Evolutionary conservation across 2,797 vertebrate genomes (phyloP).

Genomic region (Eulemur albifrons): DNA sequence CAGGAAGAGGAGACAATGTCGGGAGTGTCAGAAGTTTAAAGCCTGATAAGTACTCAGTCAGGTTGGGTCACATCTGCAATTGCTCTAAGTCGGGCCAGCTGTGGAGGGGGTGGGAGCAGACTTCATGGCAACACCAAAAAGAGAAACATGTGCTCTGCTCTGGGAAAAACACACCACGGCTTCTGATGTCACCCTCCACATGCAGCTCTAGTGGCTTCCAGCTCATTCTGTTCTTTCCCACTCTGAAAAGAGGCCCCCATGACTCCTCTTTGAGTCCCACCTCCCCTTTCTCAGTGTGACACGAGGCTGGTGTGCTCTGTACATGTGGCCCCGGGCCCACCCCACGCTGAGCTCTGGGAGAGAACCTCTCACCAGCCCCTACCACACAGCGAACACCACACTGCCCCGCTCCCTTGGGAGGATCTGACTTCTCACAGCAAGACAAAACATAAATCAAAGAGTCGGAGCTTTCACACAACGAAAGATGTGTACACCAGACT

Average conservation of each 20-base stretch:
- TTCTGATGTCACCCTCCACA: conserved; percentile 33
- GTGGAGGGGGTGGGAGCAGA: conserved; percentile 41
- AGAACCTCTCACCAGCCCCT: background rate
- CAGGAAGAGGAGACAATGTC: background rate
- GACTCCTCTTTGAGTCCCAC: background rate
- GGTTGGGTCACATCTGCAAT: conserved; percentile 64
- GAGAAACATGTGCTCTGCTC: conserved; percentile 51
- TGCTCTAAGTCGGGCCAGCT: conserved; percentile 44
- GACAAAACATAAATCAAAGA: background rate
- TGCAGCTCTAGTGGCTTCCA: background rate
- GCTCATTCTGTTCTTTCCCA: background rate
- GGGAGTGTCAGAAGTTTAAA: background rate
- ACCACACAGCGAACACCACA: background rate
- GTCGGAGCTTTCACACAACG: background rate
- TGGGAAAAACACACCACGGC: background rate
- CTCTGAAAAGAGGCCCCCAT: background rate
- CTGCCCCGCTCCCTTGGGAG: background rate
- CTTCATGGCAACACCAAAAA: conserved; percentile 64
- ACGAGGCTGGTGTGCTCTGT: background rate
- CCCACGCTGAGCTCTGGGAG: background rate
- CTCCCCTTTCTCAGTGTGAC: background rate
- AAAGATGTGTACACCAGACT: background rate
- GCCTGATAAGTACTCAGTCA: background rate
- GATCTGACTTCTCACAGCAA: background rate
- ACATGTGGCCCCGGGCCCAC: too few relatives aligned